Percentiles rank a stretch among this genome's conserved stretches.
Conservation (phyloP, 2,888 invertebrate species). For the Latheticus oryzae region DNA sequence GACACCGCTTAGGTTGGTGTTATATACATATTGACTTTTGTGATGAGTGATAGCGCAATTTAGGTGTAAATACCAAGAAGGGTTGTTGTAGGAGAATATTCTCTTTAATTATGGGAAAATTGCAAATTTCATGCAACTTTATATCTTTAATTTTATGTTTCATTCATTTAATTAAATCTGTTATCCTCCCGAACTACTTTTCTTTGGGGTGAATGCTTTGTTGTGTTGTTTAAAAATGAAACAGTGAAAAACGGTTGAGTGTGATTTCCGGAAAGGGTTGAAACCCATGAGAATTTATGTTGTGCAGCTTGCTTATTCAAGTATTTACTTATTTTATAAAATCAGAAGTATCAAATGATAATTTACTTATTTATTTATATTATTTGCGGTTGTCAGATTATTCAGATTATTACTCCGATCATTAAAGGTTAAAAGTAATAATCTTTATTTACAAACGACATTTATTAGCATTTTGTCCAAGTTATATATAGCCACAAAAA, state of each 20-base stretch:
- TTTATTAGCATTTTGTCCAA: no score
- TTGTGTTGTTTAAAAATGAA: conserved; percentile 13
- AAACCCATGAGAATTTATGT: conserved; percentile 6
- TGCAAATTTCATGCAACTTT: conserved; percentile 1
- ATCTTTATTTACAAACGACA: no score
- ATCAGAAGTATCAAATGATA: no score
- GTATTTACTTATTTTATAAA: no score
- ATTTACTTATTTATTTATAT: no score
- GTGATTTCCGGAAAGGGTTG: conserved; percentile 10
- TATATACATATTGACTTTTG: conserved; percentile 36
- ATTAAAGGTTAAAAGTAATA: no score
- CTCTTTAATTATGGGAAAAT: conserved; percentile 5
- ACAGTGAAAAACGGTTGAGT: conserved; percentile 9
- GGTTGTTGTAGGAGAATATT: neutral
- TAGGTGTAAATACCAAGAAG: conserved; percentile 18
- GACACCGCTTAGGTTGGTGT: conserved; percentile 22
- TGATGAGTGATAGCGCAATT: conserved; percentile 32
- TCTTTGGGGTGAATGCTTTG: conserved; percentile 8
- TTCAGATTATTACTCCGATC: no score
- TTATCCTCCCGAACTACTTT: conserved; percentile 9
- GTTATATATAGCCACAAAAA: no score
- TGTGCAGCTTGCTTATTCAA: no score
- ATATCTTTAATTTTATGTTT: conserved; percentile 16
- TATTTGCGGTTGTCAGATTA: no score
- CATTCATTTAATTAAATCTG: conserved; percentile 17